Base-by-base conservation (phyloP, 2,797 vertebrate species). In the Neosilurus hyrtlii region DNA sequence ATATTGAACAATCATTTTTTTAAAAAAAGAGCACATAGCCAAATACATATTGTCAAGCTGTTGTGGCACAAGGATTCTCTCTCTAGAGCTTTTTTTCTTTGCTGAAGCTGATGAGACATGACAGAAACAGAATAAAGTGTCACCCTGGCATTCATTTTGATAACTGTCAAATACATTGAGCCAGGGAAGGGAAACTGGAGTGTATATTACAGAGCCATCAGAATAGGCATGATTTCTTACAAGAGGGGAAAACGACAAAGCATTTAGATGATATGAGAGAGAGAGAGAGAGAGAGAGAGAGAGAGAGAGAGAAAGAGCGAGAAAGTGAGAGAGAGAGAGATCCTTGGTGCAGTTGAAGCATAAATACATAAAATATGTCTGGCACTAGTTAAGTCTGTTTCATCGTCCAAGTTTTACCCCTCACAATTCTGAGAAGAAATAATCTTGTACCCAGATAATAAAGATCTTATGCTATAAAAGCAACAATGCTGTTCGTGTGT, bases 101-200 rank as follows among this genome's bases (percentile, higher is more conserved):
- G 80, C 51, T 82, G 63, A 81, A 76, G 79, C 73, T 82, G 84
- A 85, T 85, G 80, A 78, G 67, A 79, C 68, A 74, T 82, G 80
- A 72, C 80, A 79, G 75, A 81, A 79, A 61, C 75, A 79, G 74
- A 74, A 79, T 82, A 79, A 85, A 82, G 75, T 65, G 76, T 74
- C 84, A 85, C 51, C 70, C 80, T 77, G 10, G 61, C 67, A 79
- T 85, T 82, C 68, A 85, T 82, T 73, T 74, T 82, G 80, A 82
- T 79, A 79, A 77, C 84, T 82, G 84, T 73, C 80, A 65, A 73
- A 57, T 66, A 78, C 49, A 74, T 43, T 68, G 70, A 43, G 75
- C 63, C 24, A 37, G 10, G 43, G 63, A 81, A 54, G 18, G 8
- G 24, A 63, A 79, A 79, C 51, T 2, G 7, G 26, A 59, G 83